Conservation (phyloP, 2,888 invertebrate genomes). For the Lepidochitona cinerea region DNA sequence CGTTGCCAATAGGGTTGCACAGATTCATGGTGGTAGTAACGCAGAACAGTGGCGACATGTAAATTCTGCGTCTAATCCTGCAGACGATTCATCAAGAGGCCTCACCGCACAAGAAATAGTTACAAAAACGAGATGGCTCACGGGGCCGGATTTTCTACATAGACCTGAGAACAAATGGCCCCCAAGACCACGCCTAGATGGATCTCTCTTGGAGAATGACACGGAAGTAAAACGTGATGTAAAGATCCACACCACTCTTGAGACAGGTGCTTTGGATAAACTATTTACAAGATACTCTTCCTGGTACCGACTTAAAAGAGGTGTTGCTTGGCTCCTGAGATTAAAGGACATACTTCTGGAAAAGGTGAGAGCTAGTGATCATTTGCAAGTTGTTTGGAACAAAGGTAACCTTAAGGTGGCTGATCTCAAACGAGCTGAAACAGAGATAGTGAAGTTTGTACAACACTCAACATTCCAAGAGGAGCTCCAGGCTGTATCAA, state of each 20-base stretch:
- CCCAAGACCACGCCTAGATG: background rate
- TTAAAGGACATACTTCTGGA: background rate
- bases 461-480: no score
- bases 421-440: no score
- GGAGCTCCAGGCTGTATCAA: no score
- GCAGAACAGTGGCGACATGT: constrained; percentile 14
- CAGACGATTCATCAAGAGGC: constrained; percentile 7
- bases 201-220: background rate
- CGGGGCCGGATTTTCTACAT: constrained; percentile 10
- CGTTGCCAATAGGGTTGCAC: no score
- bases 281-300: background rate
- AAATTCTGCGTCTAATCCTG: constrained; percentile 1
- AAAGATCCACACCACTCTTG: background rate
- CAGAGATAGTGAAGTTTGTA: no score
- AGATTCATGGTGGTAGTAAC: no score
- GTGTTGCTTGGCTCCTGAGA: constrained; percentile 8
- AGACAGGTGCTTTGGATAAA: background rate
- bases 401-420: no score
- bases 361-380: background rate
- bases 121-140: background rate
- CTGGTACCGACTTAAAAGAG: background rate
- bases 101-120: background rate
- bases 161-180: background rate
- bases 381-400: no score
- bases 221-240: background rate